Conservation (phyloP, 2,113 vertebrate genomes). For the Mormyrus iriodes region DNA sequence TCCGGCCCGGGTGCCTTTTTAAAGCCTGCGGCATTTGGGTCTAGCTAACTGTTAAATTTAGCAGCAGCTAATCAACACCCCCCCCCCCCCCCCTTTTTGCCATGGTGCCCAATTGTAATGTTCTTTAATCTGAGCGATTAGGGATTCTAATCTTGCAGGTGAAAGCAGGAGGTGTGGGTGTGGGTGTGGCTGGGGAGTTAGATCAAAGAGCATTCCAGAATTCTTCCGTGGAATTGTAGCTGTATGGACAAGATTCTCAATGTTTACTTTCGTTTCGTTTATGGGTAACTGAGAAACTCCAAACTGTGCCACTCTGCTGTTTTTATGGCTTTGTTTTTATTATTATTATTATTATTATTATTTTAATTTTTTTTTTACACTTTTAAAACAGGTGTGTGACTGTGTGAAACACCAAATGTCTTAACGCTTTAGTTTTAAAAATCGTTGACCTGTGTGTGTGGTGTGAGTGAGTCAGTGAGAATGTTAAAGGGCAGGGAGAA, state of each 20-base stretch:
- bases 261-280: conserved; percentile 28
- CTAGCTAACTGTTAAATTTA: not conserved
- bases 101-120: not conserved
- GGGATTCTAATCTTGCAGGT: not conserved
- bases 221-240: conserved; percentile 57
- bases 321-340: conserved; percentile 38
- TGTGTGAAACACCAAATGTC: conserved; percentile 5
- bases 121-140: not conserved
- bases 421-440: not conserved
- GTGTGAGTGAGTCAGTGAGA: not conserved
- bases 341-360: not conserved
- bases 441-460: not conserved
- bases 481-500: not conserved
- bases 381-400: conserved; percentile 47
- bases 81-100: not conserved
- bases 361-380: conserved; percentile 1
- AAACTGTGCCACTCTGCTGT: conserved; percentile 54
- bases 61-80: not conserved
- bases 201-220: conserved; percentile 58
- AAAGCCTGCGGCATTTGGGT: not conserved
- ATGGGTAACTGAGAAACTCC: conserved; percentile 54
- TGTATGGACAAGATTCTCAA: conserved; percentile 38
- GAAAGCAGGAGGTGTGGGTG: not conserved
- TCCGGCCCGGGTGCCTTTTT: not conserved
- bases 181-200: not conserved